Evolutionary conservation across 1,140 invertebrate species (phyloP).

Genomic region (Sitobion miscanthi): DNA sequence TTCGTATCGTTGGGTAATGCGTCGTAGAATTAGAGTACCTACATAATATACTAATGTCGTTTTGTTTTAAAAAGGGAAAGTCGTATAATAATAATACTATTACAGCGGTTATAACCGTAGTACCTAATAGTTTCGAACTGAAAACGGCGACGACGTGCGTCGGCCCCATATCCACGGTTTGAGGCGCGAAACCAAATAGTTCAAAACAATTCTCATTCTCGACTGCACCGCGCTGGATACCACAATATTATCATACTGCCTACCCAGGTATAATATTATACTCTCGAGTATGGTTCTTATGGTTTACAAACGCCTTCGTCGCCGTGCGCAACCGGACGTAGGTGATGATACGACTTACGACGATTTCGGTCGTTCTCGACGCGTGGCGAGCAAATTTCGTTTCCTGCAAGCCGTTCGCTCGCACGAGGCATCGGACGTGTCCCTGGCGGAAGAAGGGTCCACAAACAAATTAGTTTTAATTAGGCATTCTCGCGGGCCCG

Average conservation of each 20-base stretch:
- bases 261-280: too few relatives aligned
- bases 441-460: neutral
- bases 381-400: neutral
- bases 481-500: neutral
- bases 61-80: neutral
- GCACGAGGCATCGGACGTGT: neutral
- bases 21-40: neutral
- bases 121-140: too few relatives aligned
- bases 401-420: neutral
- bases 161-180: too few relatives aligned
- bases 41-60: neutral
- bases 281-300: too few relatives aligned
- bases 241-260: too few relatives aligned
- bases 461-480: constrained; percentile 30
- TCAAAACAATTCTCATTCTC: too few relatives aligned
- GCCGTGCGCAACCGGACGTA: neutral
- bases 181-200: too few relatives aligned
- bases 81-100: too few relatives aligned
- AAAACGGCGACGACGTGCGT: too few relatives aligned
- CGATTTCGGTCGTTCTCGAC: neutral
- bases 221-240: too few relatives aligned
- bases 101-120: too few relatives aligned
- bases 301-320: too few relatives aligned
- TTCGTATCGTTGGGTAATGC: neutral
- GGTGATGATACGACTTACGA: neutral